Base-by-base conservation (phyloP, 2,888 invertebrate genomes). In the Parnassius glacialis region DNA sequence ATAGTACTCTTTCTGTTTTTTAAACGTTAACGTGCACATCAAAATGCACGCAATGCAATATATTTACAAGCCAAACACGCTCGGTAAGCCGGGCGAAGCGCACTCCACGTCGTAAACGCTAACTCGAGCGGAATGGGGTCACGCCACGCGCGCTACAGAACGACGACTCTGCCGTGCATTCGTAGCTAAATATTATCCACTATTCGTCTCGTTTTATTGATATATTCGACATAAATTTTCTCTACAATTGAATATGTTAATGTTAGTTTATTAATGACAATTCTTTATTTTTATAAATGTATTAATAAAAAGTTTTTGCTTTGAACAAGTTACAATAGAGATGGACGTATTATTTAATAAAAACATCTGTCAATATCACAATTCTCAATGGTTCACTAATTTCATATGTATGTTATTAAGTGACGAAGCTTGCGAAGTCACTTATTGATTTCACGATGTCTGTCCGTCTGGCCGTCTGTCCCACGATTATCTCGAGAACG, bases 111-210 rank as follows among this genome's bases (percentile, higher is more conserved):
- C 53, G 50, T 50, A 64, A 10, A 12, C 12, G 56, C 58, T 20
- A 55, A 67, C 67, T 67, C 72, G 58, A 64, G 70, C 71, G 69
- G 70, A 76, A 76, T 68, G 70, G 59, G 77, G 76, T 73, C 76
- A 70, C 65, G 66, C 63, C 62, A 48, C 61, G 41, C 41, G 52
- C 47, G 59, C 47, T 16, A 12, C 44, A 3, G 25, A 51, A 9
- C 53, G 75, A 77, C 70, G 34, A 34, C 45, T n/a, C 55, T 45
- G 25, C 56, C 52, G 52, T n/a, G 71, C 69, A 70, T 65, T 67
- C 64, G 72, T 71, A 41, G 51, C 11, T 55, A 50, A 44, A 60
- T 54, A 43, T 48, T 48, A 48, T 48, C 13, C 48, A 48, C 48
- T 48, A 13, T 48, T 41, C 61, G 16, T 13, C 51, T 51, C 41